A percentile compares a stretch with the other conserved stretches of the same genome.
Evolutionary conservation across 2,113 vertebrate species (phyloP).

Genomic region (Forbesichthys agassizii): DNA sequence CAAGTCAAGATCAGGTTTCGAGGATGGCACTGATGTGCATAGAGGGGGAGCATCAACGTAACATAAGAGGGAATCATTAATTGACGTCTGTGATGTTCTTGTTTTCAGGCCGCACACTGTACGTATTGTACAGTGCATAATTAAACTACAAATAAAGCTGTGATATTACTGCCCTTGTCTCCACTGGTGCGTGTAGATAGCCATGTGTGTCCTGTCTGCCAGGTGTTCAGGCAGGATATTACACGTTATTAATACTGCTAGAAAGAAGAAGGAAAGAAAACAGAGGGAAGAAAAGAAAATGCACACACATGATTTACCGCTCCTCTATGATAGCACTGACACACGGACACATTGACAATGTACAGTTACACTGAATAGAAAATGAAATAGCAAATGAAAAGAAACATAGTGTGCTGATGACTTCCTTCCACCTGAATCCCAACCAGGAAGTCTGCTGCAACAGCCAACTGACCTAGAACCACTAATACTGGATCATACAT

Average conservation of each 20-base stretch:
- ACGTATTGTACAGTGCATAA: constrained; percentile 8
- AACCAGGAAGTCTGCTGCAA: constrained; percentile 21
- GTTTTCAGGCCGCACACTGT: neutral
- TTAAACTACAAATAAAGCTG: constrained; percentile 5
- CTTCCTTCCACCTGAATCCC: constrained; percentile 64
- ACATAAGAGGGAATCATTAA: constrained; percentile 9
- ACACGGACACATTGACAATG: constrained; percentile 27
- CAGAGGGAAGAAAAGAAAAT: constrained; percentile 1
- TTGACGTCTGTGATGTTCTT: neutral
- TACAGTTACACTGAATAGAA: constrained; percentile 59
- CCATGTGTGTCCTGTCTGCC: neutral
- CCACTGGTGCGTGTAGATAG: neutral
- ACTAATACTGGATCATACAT: constrained; percentile 25
- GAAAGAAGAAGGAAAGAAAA: constrained; percentile 41
- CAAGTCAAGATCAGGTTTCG: constrained; percentile 30
- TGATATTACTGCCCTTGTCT: constrained; percentile 15
- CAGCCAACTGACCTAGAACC: constrained; percentile 27
- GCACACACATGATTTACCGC: constrained; percentile 14
- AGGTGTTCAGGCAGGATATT: neutral
- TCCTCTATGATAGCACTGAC: constrained; percentile 43
- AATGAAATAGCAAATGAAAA: constrained; percentile 49
- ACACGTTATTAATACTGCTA: neutral
- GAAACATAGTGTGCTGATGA: constrained; percentile 41
- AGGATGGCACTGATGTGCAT: constrained; percentile 24
- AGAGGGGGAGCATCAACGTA: neutral